Base-by-base conservation (phyloP, 1,140 invertebrate species). In the Ceratina australensis region DNA sequence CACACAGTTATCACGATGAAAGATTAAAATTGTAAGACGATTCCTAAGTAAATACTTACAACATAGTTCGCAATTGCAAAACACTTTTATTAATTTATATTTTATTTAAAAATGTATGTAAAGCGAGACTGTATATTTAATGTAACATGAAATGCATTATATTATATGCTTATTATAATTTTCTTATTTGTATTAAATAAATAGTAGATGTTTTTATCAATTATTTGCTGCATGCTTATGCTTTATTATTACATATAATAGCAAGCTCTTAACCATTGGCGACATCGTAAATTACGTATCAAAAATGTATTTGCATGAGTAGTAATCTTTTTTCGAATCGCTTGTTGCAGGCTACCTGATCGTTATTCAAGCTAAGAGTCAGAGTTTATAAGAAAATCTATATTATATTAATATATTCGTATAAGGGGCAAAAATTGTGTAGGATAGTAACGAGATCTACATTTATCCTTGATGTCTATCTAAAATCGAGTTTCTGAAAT, bases 291-390 rank as follows among this genome's bases (percentile, higher is more conserved):
- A 56, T 50, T 72, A 50, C 33, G 79, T 57, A 68, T 52, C 60
- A 74, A 54, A 71, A 20, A 74, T 72, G 42, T 78, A 42, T 78
- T 79, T 88, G 89, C 89, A 90, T 90, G 89, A 87, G 89, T 90
- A 90, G 89, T 89, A 85, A 89, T 79, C 76, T 86, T 89, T 54
- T 89, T 85, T 87, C 85, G 80, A 89, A 89, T 72, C 83, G 81
- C 85, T 85, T 89, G 84, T 88, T 87, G 79, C 83, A 90, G 86
- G 85, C 87, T 86, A 86, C 72, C 82, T 86, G 82, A 86, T 84
- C 86, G 80, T 89, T 89, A 86, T 83, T 80, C 83, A 80, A 87
- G 79, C 82, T 87, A 85, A 89, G 82, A 86, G 74, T 88, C 72
- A 80, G 47, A 66, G 20, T 83, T 80, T 83, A 18, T 83, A 74